Percentiles rank a stretch among this genome's conserved stretches.
Evolutionary conservation across 2,888 invertebrate genomes (phyloP).

Genomic region (Zaprionus obscuricornis): DNA sequence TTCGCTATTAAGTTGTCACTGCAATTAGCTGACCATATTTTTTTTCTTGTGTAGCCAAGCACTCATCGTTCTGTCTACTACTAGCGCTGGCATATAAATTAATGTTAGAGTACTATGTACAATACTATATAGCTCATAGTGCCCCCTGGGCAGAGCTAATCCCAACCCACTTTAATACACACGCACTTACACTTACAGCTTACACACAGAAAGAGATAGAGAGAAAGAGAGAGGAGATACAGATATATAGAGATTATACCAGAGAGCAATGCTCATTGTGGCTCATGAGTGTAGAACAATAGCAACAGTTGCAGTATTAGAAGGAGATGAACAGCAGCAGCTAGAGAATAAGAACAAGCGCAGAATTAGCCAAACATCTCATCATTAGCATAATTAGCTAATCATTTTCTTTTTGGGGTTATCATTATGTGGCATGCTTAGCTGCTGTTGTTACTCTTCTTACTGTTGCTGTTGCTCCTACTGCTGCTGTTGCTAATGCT

Average conservation of each 20-base stretch:
- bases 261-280: conserved; percentile 21
- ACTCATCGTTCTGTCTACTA: no score
- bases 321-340: not conserved
- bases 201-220: not conserved
- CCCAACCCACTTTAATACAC: conserved; percentile 62
- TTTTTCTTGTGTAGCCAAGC: no score
- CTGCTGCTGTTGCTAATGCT: not conserved
- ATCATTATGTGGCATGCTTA: conserved; percentile 22
- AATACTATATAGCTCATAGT: conserved; percentile 49
- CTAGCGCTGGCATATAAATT: conserved; percentile 29
- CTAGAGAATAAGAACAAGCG: conserved; percentile 2
- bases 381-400: conserved; percentile 64
- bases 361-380: conserved; percentile 3
- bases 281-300: no score
- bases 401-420: conserved; percentile 3
- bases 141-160: conserved; percentile 42
- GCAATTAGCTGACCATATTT: conserved; percentile 19
- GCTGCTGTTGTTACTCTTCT: conserved; percentile 6
- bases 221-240: not conserved
- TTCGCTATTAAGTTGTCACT: conserved; percentile 6
- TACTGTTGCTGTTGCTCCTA: conserved; percentile 3
- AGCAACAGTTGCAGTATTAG: conserved; percentile 10
- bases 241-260: conserved; percentile 39
- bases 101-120: conserved; percentile 58
- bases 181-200: conserved; percentile 65